phyloP scores from a whole-genome alignment of 2,797 vertebrate species.

The Brachyrhaphis roseni region DNA sequence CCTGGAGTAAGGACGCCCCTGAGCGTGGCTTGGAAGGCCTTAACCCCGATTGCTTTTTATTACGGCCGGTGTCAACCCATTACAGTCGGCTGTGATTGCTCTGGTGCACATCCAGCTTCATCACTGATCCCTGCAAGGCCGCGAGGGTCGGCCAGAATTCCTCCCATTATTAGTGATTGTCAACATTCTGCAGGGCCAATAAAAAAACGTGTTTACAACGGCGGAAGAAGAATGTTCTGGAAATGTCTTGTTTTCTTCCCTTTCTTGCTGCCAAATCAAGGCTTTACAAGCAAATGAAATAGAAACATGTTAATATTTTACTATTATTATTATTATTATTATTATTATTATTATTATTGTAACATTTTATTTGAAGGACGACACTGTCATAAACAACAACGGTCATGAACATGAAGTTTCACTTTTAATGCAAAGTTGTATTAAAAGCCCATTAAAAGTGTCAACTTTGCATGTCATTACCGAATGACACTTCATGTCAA shows the following conservation, averaged over 20 bases:
- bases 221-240: background rate
- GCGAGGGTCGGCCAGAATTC: background rate
- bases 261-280: slow-evolving; percentile 3
- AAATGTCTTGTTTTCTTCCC: background rate
- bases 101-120: slow-evolving; percentile 23
- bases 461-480: no score
- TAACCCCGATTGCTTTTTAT: slow-evolving; percentile 42
- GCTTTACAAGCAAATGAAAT: background rate
- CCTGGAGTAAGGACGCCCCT: background rate
- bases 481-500: no score
- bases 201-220: slow-evolving; percentile 13
- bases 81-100: slow-evolving; percentile 25
- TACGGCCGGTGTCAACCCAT: slow-evolving; percentile 40
- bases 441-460: no score
- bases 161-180: slow-evolving; percentile 17
- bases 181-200: slow-evolving; percentile 15
- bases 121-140: slow-evolving; percentile 35
- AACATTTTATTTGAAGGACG: no score
- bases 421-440: no score
- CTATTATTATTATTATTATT: background rate
- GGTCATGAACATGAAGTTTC: no score
- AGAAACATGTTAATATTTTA: background rate
- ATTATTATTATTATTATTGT: background rate
- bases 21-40: slow-evolving; percentile 26
- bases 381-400: no score